Base-by-base conservation (phyloP, 1,140 invertebrate species). In the Rhopalosiphum padi region DNA sequence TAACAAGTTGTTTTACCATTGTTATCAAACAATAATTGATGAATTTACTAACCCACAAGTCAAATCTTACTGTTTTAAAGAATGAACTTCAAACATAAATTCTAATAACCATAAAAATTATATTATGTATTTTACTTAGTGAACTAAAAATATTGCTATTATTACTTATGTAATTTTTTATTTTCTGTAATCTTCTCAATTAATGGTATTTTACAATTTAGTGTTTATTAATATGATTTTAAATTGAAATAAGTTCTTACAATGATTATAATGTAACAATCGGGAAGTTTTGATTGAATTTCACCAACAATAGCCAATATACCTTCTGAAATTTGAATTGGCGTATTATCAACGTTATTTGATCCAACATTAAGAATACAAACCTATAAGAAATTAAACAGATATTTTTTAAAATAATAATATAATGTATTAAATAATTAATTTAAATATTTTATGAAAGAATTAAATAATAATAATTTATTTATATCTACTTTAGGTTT, bases 301-400 rank as follows among this genome's bases (percentile, higher is more conserved):
- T 96, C 96, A 94, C 96, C 95, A 55, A 98, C 96, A 94, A 98
- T 97, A 95, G 97, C 97, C 94, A 97, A 94, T 94, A 99, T 97
- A 18, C 98, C 98, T 94, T 97, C 97, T 94, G 96, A 96, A 43
- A 98, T 96, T 95, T 98, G 96, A 94, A 97, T 97, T 41, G 97
- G 96, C 35, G 97, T 96, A 85, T 96, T 96, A 95, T 97, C 96
- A 95, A 97, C 96, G 95, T 99, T 98, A 95, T 98, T 98, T 93
- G 98, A 98, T 92, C 98, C 98, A 94, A 98, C 97, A 95, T 97
- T 96, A 22, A 99, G 95, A 53, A 99, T 97, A 94, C 98, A 97
- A 21, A 98, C 97, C 97, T 98, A 94, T n/a, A 92, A 94, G 92
- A 51, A 94, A 68, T 93, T 77, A n/a, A 55, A 68, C 43, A 60